phyloP scores from a whole-genome alignment of 2,113 vertebrate genomes.

The Hippolais icterina region DNA sequence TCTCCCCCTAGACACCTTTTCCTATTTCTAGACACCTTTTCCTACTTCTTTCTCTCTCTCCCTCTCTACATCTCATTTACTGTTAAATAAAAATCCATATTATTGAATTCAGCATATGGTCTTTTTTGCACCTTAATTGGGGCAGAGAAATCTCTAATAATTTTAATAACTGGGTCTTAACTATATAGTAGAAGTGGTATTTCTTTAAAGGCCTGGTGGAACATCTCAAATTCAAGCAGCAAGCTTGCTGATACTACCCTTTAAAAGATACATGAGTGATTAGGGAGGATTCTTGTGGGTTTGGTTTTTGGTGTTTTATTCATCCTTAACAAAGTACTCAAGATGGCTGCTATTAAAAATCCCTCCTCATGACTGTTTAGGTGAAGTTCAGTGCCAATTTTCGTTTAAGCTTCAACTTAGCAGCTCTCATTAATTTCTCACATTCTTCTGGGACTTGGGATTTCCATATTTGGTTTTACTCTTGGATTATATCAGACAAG shows the following conservation, averaged over 20 bases:
- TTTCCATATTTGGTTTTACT: slow-evolving; percentile 58
- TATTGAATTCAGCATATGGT: neutral
- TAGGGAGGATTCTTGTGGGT: neutral
- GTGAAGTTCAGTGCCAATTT: neutral
- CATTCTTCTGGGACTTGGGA: neutral
- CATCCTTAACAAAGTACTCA: neutral
- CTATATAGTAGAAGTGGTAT: neutral
- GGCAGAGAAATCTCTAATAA: neutral
- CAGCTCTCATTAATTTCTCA: slow-evolving; percentile 41
- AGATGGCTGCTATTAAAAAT: slow-evolving; percentile 23
- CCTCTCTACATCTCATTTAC: neutral
- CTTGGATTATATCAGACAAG: slow-evolving; percentile 42
- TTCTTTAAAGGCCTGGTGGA: neutral
- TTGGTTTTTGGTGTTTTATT: neutral
- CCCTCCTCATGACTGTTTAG: neutral
- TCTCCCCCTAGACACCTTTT: fast-evolving
- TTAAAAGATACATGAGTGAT: neutral
- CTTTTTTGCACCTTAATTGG: neutral
- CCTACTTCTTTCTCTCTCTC: neutral
- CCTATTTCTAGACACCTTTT: neutral
- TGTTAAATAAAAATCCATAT: neutral
- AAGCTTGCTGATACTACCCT: neutral
- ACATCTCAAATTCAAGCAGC: neutral
- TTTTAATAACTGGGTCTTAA: neutral
- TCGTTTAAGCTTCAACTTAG: slow-evolving; percentile 23